Evolutionary conservation across 2,888 invertebrate species (phyloP), one percentile per base, ranked within the genome.

Genomic region (Dasypolia templi): DNA sequence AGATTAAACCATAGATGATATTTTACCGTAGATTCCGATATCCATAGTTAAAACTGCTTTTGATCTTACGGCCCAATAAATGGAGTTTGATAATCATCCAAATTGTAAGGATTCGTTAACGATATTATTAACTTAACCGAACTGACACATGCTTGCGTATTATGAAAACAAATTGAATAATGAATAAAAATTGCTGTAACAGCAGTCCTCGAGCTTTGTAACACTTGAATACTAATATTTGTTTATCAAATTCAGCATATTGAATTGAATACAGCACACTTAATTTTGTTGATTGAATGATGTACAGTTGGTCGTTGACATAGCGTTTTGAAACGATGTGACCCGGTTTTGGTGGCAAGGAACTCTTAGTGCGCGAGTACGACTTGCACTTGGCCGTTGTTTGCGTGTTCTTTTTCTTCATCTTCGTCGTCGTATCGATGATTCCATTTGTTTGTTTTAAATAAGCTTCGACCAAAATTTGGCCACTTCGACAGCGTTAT

Each of bases 281-380:
- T 69, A 73, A 74, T 79, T 58, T 77, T 61, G 71, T 66, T 84
- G 77, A 88, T 89, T 86, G 72, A 89, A 89, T 90, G 84, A 89
- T 84, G 59, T 75, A 72, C 83, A 87, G 88, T 89, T 90, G 91
- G 74, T 78, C 72, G 75, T 85, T 89, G 91, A 89, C 88, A 89
- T 80, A 70, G 68, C 72, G 69, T 70, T 67, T 64, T 49, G n/a
- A 78, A 53, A 39, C 39, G 44, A 32, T 63, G 44, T 46, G 26
- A n/a, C 6, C 19, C 39, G 39, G 39, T 39, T 39, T 39, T 39
- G 39, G 39, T 39, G 39, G 39, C 39, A 39, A 39, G 39, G 9
- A 39, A 29, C 29, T 29, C 26, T 29, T 44, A 44, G 42, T n/a
- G 46, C 14, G 35, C 22, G 22, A 35, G 22, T 35, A 6, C 12